A percentile compares a stretch with the other conserved stretches of the same genome.
Evolutionary conservation across 2,888 invertebrate genomes (phyloP).

Genomic region (Rapana venosa): DNA sequence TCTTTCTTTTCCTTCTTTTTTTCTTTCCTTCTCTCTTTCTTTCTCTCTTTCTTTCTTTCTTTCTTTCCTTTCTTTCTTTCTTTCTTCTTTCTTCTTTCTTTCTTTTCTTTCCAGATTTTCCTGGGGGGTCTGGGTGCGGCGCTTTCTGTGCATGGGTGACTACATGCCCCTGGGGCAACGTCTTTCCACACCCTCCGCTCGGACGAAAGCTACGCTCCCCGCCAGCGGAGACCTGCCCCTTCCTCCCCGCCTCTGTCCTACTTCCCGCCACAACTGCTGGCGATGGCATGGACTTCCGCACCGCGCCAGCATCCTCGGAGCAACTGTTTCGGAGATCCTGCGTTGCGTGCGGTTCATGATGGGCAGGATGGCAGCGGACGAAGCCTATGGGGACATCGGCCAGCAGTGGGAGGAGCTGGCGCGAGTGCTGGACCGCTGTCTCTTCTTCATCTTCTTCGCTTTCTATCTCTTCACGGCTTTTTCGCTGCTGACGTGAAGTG

Average conservation of each 20-base stretch:
- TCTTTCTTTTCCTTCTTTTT: neutral
- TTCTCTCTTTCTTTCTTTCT: neutral
- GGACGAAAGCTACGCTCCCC: neutral
- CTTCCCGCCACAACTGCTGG: neutral
- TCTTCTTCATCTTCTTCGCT: conserved; percentile 51
- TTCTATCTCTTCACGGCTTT: conserved; percentile 52
- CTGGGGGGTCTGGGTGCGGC: conserved; percentile 51
- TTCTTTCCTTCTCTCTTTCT: neutral
- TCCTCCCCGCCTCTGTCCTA: neutral
- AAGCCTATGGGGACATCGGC: conserved; percentile 47
- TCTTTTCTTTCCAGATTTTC: conserved; percentile 45
- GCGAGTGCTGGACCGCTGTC: conserved; percentile 52
- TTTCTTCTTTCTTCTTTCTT: neutral
- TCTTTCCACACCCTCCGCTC: conserved; percentile 42
- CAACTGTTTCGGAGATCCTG: conserved; percentile 42
- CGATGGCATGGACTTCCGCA: neutral
- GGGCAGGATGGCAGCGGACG: conserved; percentile 53
- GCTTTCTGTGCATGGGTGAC: conserved; percentile 51
- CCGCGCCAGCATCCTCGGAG: neutral
- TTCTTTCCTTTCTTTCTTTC: neutral
- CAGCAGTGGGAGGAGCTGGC: conserved; percentile 56
- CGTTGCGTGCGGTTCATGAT: conserved; percentile 50
- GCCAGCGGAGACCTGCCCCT: neutral
- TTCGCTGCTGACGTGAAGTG: conserved; percentile 43
- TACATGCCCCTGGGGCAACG: conserved; percentile 51